Conservation (phyloP, 2,113 vertebrate genomes). For the Papio anubis region DNA sequence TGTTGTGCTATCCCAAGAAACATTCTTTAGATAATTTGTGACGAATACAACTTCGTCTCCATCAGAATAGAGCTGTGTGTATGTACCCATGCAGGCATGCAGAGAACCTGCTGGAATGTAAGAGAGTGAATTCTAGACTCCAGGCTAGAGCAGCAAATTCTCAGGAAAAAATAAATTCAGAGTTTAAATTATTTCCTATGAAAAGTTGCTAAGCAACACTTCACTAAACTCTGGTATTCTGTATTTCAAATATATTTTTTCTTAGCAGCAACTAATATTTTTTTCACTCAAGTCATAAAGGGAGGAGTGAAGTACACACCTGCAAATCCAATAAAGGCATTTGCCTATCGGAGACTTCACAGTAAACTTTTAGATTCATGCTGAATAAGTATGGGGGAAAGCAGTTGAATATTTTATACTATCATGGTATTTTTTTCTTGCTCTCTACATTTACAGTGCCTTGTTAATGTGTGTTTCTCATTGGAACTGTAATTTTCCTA, state of each 20-base stretch:
- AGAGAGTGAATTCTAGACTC: background rate
- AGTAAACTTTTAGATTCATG: background rate
- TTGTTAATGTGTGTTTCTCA: background rate
- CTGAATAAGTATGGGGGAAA: too few species aligned
- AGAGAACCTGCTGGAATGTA: background rate
- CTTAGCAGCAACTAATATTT: background rate
- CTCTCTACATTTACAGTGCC: rapidly evolving
- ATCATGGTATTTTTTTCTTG: rapidly evolving
- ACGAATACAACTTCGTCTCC: background rate
- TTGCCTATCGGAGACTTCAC: background rate
- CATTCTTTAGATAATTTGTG: background rate
- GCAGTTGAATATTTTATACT: background rate
- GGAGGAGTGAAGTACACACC: background rate
- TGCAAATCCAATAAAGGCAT: background rate
- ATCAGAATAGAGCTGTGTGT: background rate
- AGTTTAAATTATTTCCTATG: slow-evolving; percentile 70
- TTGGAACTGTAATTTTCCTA: background rate
- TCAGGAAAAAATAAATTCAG: slow-evolving; percentile 50
- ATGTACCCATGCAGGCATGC: rapidly evolving
- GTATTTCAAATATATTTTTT: slow-evolving; percentile 41
- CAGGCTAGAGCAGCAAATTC: slow-evolving; percentile 32
- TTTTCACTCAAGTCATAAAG: background rate
- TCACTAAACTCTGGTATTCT: slow-evolving; percentile 21
- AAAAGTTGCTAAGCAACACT: slow-evolving; percentile 76
- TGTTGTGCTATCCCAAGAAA: background rate